Base-by-base conservation (phyloP, 2,797 vertebrate genomes). In the Mastacembelus armatus region DNA sequence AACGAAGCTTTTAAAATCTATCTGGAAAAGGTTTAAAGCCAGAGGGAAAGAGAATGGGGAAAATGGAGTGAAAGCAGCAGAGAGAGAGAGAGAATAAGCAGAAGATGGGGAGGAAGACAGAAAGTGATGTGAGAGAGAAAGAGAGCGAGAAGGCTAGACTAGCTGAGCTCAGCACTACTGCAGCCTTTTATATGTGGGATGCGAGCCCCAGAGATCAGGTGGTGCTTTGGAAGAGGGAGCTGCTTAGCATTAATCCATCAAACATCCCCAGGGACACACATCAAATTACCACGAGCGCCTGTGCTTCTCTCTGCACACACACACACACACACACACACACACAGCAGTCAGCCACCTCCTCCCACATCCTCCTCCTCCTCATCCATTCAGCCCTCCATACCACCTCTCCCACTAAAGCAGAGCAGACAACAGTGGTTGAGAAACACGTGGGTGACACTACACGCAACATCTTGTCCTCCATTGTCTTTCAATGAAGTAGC, bases 221-320 rank as follows among this genome's bases (percentile, higher is more conserved):
- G 93, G 91, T 92, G 90, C 88, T 85, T 78, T 88, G 89, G 78
- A 80, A 89, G 89, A 93, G 91, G 90, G 92, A 93, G 92, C 92
- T 91, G 91, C 90, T 92, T 92, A 89, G 92, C 91, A 92, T 92
- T 94, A 94, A 94, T 94, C 94, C 94, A 94, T 94, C 94, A 94
- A 94, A 91, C 86, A 92, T 94, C 94, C 94, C 94, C 74, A 77
- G 93, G 92, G 94, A 94, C 92, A 92, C 88, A 92, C 92, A 92
- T 94, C 92, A 92, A 92, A 93, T 92, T 93, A 92, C 90, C 91
- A 88, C 83, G 85, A 92, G 90, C 92, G 85, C 93, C 92, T 88
- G 92, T 88, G 81, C 85, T 77, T 71, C 80, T 76, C 32, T 49
- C n/a, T 14, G 12, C 72, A 39, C 10, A 1, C 63, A 9, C 68